A percentile compares a stretch with the other conserved stretches of the same genome.
Evolutionary conservation across 2,797 vertebrate genomes (phyloP).

Genomic region (Garrulus glandarius): DNA sequence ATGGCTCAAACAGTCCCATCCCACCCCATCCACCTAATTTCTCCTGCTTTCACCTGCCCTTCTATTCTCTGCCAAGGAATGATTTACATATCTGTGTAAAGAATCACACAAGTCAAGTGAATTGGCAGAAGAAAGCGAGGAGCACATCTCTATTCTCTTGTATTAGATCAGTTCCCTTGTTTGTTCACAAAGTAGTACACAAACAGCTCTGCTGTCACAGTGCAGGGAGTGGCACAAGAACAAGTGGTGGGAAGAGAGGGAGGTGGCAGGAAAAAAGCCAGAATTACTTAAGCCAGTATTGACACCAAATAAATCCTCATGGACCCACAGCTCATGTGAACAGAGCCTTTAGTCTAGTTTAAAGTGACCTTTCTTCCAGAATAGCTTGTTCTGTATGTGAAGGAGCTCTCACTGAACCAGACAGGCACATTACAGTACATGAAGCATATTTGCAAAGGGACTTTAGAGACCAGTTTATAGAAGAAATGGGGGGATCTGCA

Average conservation of each 20-base stretch:
- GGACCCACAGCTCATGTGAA: not conserved
- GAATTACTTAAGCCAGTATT: not conserved
- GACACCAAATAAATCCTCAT: conserved; percentile 8
- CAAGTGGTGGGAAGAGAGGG: conserved; percentile 5
- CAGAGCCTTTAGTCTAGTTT: not conserved
- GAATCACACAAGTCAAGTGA: not conserved
- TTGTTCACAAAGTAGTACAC: not conserved
- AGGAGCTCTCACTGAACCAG: not conserved
- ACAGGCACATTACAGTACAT: too few relatives aligned
- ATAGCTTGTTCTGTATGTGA: not conserved
- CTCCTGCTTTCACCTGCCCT: not conserved
- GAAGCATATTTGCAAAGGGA: not conserved
- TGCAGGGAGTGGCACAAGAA: not conserved
- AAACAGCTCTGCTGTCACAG: not conserved
- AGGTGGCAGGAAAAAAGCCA: not conserved
- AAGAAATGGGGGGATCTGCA: not conserved
- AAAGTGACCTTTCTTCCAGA: conserved; percentile 12
- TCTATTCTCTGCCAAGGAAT: not conserved
- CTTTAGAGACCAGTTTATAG: not conserved
- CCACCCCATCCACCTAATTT: not conserved
- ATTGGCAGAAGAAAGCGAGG: not conserved
- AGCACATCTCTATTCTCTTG: not conserved
- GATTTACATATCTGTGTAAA: not conserved
- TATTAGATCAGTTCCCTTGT: conserved; percentile 13
- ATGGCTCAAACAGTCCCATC: not conserved